phyloP scores from a whole-genome alignment of 1,140 invertebrate genomes.

The Eriosoma lanigerum region DNA sequence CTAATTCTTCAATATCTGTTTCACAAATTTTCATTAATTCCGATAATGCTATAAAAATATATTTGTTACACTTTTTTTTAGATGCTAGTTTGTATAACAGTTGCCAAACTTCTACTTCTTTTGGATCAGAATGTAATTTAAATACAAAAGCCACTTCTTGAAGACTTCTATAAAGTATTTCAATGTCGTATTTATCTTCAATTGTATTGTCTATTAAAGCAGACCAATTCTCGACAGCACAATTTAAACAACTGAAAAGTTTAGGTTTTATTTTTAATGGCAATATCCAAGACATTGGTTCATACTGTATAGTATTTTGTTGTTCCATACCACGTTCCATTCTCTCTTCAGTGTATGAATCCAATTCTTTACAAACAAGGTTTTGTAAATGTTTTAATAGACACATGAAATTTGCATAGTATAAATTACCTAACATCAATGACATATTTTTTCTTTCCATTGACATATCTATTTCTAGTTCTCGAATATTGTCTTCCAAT shows the following conservation, averaged over 20 bases:
- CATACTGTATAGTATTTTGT: constrained; percentile 33
- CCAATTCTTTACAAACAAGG: constrained; percentile 34
- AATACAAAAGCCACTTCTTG: constrained; percentile 24
- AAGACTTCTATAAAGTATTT: constrained; percentile 37
- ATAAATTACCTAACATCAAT: constrained; percentile 33
- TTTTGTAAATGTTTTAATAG: constrained; percentile 42
- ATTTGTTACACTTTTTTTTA: background rate
- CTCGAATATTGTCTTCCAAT: constrained; percentile 13
- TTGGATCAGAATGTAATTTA: constrained; percentile 34
- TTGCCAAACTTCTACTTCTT: constrained; percentile 45
- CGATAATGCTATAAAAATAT: constrained; percentile 40
- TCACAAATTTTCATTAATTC: constrained; percentile 27
- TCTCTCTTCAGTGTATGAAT: constrained; percentile 35
- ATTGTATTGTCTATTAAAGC: background rate
- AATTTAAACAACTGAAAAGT: constrained; percentile 24
- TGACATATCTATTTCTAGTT: constrained; percentile 11
- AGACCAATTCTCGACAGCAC: constrained; percentile 29
- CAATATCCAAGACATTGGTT: constrained; percentile 35
- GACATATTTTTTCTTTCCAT: constrained; percentile 6
- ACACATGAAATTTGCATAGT: constrained; percentile 40
- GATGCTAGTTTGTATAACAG: constrained; percentile 34
- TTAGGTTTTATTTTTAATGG: constrained; percentile 46
- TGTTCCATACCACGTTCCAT: constrained; percentile 27
- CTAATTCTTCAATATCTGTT: background rate
- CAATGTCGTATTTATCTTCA: constrained; percentile 5